Evolutionary conservation across 2,888 invertebrate species (phyloP).

Genomic region (Schizotus pectinicornis): DNA sequence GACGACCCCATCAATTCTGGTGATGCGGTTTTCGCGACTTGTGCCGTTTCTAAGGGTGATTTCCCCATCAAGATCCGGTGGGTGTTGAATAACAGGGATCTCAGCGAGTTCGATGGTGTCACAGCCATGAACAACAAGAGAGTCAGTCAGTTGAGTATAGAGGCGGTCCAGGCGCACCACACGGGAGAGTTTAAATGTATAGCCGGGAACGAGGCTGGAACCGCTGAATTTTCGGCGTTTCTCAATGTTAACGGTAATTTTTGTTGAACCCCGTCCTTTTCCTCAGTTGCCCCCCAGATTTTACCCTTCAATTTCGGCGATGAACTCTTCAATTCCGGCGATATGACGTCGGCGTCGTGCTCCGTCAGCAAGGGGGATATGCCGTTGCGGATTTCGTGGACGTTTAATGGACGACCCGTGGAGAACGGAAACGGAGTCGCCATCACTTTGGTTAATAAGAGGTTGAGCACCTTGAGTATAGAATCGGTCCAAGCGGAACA

Average conservation of each 20-base stretch:
- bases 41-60: constrained; percentile 81
- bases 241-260: constrained; percentile 71
- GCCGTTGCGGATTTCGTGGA: constrained; percentile 68
- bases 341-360: constrained; percentile 72
- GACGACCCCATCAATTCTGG: constrained; percentile 80
- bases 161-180: constrained; percentile 65
- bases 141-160: constrained; percentile 66
- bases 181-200: constrained; percentile 69
- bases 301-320: constrained; percentile 66
- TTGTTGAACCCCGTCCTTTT: constrained; percentile 46
- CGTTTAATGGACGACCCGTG: constrained; percentile 59
- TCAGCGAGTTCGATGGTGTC: constrained; percentile 48
- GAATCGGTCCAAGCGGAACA: constrained; percentile 61
- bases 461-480: constrained; percentile 62
- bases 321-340: constrained; percentile 70
- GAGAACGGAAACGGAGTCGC: constrained; percentile 44
- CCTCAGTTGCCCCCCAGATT: constrained; percentile 59
- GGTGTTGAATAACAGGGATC: constrained; percentile 68
- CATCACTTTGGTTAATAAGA: constrained; percentile 56
- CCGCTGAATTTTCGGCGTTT: constrained; percentile 65
- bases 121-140: constrained; percentile 59
- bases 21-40: constrained; percentile 75
- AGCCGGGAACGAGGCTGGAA: constrained; percentile 69
- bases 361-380: constrained; percentile 72
- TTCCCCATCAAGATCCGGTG: constrained; percentile 78